These are phyloP conservation scores for Protobothrops flavoviridis DNA, from an alignment of 2,113 vertebrate species.

Conservation along the genomic window DNA sequence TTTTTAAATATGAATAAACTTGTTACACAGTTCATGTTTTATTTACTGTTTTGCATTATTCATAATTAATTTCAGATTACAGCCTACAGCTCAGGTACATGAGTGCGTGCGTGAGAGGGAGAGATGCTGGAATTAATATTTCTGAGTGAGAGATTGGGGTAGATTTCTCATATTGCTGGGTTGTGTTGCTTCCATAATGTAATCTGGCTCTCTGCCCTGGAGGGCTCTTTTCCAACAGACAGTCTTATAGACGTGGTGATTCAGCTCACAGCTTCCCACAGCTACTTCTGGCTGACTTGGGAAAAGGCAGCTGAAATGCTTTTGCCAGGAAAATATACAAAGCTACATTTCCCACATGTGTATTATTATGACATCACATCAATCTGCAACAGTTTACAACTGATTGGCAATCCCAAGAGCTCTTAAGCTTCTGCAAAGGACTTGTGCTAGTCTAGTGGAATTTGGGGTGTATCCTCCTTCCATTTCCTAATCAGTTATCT, in stretches of 20 bases:
- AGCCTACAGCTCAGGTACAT: background rate
- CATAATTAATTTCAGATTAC: background rate
- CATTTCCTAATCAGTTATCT: background rate
- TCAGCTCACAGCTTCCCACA: background rate
- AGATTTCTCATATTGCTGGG: background rate
- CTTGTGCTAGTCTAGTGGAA: background rate
- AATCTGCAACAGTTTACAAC: background rate
- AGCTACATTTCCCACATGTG: constrained; percentile 9
- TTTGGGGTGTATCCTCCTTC: background rate
- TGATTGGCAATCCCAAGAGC: background rate
- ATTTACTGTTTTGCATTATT: background rate
- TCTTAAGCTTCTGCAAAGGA: background rate
- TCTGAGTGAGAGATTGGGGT: background rate
- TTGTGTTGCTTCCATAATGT: accelerated
- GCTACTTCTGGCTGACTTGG: background rate
- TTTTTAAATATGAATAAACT: background rate
- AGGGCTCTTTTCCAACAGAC: background rate
- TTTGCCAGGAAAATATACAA: constrained; percentile 1
- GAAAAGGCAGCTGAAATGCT: background rate
- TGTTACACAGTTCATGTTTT: background rate
- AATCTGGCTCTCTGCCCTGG: background rate
- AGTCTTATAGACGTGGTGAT: background rate
- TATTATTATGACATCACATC: constrained; percentile 1
- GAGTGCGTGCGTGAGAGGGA: background rate
- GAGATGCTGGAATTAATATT: background rate